Conservation (phyloP, 2,113 vertebrate genomes). For the Paratilapia polleni region DNA sequence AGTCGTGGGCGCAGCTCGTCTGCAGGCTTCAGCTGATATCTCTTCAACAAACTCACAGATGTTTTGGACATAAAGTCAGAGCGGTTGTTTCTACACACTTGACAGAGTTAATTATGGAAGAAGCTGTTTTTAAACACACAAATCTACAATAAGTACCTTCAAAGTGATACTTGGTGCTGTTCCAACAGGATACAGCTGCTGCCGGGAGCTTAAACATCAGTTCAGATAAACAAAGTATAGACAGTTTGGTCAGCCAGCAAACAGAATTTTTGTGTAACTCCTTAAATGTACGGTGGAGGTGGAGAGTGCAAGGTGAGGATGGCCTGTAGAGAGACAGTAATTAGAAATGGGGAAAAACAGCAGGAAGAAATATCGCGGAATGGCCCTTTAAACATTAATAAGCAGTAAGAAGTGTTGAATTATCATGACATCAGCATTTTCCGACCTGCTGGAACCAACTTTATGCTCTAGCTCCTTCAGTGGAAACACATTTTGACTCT, state of each 20-base stretch:
- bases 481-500: too few species aligned
- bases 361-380: too few species aligned
- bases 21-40: background rate
- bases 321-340: background rate
- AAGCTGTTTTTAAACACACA: background rate
- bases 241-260: background rate
- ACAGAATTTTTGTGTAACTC: too few species aligned
- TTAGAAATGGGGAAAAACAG: rapidly evolving
- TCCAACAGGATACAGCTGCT: background rate
- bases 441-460: background rate
- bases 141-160: background rate
- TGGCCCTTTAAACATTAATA: too few species aligned
- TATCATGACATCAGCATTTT: background rate
- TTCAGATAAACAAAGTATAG: background rate
- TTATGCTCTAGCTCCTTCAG: too few species aligned
- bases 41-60: rapidly evolving
- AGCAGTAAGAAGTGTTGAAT: background rate
- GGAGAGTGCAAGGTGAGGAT: rapidly evolving
- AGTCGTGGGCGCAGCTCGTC: background rate
- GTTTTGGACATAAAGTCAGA: background rate
- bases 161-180: background rate
- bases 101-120: background rate
- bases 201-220: background rate
- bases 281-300: background rate
- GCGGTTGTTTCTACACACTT: background rate